A percentile compares a stretch with the other conserved stretches of the same genome.
These are phyloP conservation scores for Chrysochloris asiatica DNA, from an alignment of 2,113 vertebrate species.

Conservation along the genomic window DNA sequence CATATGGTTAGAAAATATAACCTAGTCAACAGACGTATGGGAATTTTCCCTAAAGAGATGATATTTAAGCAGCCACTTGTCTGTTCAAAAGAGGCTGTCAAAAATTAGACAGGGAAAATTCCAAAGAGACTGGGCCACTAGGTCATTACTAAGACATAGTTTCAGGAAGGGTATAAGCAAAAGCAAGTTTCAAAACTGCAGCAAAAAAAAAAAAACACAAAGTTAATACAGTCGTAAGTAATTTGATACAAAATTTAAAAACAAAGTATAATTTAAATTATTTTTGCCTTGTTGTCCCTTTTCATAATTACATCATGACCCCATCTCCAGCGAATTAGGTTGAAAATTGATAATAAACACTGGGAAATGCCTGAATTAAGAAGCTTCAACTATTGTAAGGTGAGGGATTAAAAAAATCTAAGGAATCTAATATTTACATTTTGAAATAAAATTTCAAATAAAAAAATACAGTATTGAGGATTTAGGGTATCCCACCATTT, in stretches of 20 bases:
- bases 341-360: not conserved
- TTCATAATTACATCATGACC: not conserved
- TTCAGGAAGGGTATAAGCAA: not conserved
- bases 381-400: not conserved
- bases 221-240: not conserved
- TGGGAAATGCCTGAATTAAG: not conserved
- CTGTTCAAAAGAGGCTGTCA: conserved; percentile 12
- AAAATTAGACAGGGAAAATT: not conserved
- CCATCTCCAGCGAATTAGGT: not conserved
- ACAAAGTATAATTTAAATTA: not conserved
- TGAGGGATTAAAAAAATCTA: not conserved
- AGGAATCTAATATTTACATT: not conserved
- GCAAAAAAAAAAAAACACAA: not conserved
- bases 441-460: not conserved
- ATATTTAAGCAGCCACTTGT: conserved; percentile 30
- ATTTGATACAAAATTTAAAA: not conserved
- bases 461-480: not conserved
- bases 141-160: conserved; percentile 34
- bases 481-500: not conserved
- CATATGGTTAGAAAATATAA: conserved; percentile 52
- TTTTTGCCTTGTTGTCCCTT: not conserved
- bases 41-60: conserved; percentile 28
- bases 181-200: conserved; percentile 34
- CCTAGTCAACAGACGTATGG: conserved; percentile 5
- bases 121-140: not conserved